Base-by-base conservation (phyloP, 2,797 vertebrate species). In the Alosa sapidissima region DNA sequence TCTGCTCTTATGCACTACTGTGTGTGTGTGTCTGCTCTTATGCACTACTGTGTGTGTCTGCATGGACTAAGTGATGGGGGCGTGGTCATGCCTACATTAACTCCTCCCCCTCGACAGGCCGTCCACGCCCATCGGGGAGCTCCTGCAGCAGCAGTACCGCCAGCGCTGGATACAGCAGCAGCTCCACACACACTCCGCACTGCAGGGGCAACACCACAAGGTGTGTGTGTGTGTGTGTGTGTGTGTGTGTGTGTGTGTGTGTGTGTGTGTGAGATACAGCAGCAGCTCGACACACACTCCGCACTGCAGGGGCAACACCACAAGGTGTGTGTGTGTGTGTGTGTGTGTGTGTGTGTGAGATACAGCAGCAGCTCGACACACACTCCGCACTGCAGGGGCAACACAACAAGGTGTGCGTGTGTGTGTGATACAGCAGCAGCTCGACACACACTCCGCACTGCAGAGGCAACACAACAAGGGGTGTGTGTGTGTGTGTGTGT, bases 151-250 rank as follows among this genome's bases (percentile, higher is more conserved):
- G 86, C 95, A 89, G 81, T 97, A 94, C 86, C 93, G 93, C 89
- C 93, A 95, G 84, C 88, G 92, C 13, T 97, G 96, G 96, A 89
- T 96, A 87, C 93, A 96, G 47, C 89, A 94, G 0, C 96, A 96
- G 86, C 94, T 93, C 82, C 83, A 72, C 81, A 89, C 54, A 83
- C 88, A 90, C 82, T 41, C 90, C 91, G 84, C 49, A 9, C 84
- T 85, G 21, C 85, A 88, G 83, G 88, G 86, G 36, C 84, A 82
- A 6, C 90, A 0, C 86, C 62, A 91, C 93, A 83, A 87, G 87
- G 75, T 89, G 91, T 92, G 58, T 81, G 83, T 55, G 82, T 28
- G 65, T 68, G 54, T 83, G 82, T 65, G 60, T 83, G 60, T 49
- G 82, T 48, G 82, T 60, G 82, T 60, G 51, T 83, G 82, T 60